A percentile compares a stretch with the other conserved stretches of the same genome.
phyloP scores from a whole-genome alignment of 2,888 invertebrate genomes.

The Hipparchia sbordonii region DNA sequence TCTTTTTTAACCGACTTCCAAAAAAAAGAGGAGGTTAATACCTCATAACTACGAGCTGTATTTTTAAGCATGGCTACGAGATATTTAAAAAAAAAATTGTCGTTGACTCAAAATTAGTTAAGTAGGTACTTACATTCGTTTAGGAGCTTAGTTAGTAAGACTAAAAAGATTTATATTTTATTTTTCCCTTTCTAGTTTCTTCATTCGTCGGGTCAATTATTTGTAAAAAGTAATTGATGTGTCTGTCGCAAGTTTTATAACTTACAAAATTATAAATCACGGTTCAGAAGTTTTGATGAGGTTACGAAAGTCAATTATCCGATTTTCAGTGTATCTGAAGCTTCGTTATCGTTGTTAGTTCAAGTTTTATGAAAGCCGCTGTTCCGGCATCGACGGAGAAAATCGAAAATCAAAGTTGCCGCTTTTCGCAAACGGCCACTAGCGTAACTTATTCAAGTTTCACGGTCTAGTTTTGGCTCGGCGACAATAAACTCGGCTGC shows the following conservation, averaged over 20 bases:
- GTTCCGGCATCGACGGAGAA: constrained; percentile 25
- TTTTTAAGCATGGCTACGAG: too few species aligned
- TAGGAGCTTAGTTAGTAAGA: too few species aligned
- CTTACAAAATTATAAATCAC: too few species aligned
- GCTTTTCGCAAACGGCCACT: constrained; percentile 21
- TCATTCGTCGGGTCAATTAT: too few species aligned
- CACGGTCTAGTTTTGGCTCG: constrained; percentile 24
- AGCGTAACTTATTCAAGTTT: constrained; percentile 28
- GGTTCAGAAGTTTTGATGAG: constrained; percentile 5
- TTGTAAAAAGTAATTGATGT: neutral
- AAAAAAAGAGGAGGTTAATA: too few species aligned
- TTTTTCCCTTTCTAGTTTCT: too few species aligned
- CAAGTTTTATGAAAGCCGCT: constrained; percentile 29
- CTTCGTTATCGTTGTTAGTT: constrained; percentile 31
- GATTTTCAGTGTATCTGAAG: constrained; percentile 14
- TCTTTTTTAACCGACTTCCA: neutral
- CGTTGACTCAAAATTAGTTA: too few species aligned
- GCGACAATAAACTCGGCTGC: constrained; percentile 2
- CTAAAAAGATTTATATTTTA: too few species aligned
- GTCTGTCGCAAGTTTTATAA: neutral
- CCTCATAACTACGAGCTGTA: too few species aligned
- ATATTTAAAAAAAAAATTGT: too few species aligned
- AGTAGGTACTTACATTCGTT: too few species aligned
- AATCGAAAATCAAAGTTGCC: constrained; percentile 31
- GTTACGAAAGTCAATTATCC: constrained; percentile 18